Base-by-base conservation (phyloP, 2,888 invertebrate species). In the Temnothorax unifasciatus region DNA sequence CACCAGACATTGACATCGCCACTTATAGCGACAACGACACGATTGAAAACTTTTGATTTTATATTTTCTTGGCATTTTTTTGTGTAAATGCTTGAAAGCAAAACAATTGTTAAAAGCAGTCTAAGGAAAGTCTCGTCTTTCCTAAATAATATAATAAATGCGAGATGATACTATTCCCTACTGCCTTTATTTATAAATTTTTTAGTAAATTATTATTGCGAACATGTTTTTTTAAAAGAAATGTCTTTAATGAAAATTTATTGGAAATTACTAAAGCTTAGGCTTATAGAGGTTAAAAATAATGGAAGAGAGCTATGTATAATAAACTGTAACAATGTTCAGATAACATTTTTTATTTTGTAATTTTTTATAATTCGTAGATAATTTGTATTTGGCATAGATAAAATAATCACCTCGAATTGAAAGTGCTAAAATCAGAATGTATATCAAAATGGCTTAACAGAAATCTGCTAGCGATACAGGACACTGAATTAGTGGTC, bases 21-120 rank as follows among this genome's bases (percentile, higher is more conserved):
- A 90, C 38, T 87, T 90, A 18, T 61, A 83, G 8, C 82, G 52
- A 52, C 91, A 91, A 21, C 44, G 83, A 29, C 90, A 91, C 0
- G 82, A 52, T n/a, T 84, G 89, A 13, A 83, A 83, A 0, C 73
- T 73, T 13, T 34, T 63, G 0, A 69, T 84, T 6, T 38, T 54
- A 4, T 54, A 63, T 3, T 73, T 82, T 44, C 77, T 79, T 3
- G 83, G 50, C 88, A 88, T 90, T 13, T 41, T 29, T 6, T 52
- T 18, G 8, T 15, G 15, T 47, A 75, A 61, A 47, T 47, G 9
- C 15, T 41, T 64, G 3, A 64, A 50, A 52, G 21, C 3, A n/a
- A 1, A 34, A 50, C 8, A 29, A 44, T 13, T 29, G 2, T 57
- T 15, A 29, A 13, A 54, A 47, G 3, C 13, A 29, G 0, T 63